Evolutionary conservation across 2,888 invertebrate species (phyloP).

Genomic region (Timema podura): DNA sequence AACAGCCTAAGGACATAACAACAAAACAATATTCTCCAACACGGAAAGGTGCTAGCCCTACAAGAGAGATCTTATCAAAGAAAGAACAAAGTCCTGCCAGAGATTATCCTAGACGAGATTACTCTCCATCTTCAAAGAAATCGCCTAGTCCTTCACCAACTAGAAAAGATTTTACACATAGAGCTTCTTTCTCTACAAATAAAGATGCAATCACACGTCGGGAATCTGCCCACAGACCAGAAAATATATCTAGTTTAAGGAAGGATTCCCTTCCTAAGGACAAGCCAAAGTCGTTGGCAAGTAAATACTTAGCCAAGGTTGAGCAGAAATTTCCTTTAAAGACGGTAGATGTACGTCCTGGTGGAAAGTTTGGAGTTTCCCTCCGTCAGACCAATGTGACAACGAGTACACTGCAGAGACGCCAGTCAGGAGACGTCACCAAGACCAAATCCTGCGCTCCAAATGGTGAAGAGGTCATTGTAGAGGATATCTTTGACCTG

Average conservation of each 20-base stretch:
- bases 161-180: slow-evolving; percentile 19
- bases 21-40: slow-evolving; percentile 4
- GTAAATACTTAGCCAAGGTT: not conserved
- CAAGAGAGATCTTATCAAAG: slow-evolving; percentile 3
- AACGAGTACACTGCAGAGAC: slow-evolving; percentile 26
- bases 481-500: slow-evolving; percentile 70
- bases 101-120: slow-evolving; percentile 18
- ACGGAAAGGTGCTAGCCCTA: not conserved
- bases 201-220: slow-evolving; percentile 42
- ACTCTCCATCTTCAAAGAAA: slow-evolving; percentile 15
- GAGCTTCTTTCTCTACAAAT: slow-evolving; percentile 45
- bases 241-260: slow-evolving; percentile 36
- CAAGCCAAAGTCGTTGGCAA: not conserved
- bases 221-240: slow-evolving; percentile 2
- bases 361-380: slow-evolving; percentile 26
- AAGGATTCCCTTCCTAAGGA: slow-evolving; percentile 36
- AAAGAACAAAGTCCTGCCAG: slow-evolving; percentile 15
- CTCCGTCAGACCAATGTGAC: slow-evolving; percentile 21
- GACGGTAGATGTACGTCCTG: slow-evolving; percentile 15
- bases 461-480: slow-evolving; percentile 52
- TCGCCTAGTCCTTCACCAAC: slow-evolving; percentile 13
- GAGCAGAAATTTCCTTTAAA: slow-evolving; percentile 11
- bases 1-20: slow-evolving; percentile 14
- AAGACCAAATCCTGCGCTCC: slow-evolving; percentile 12
- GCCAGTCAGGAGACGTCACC: slow-evolving; percentile 39